Evolutionary conservation across 2,888 invertebrate genomes (phyloP).

Genomic region (Pardosa pseudoannulata): DNA sequence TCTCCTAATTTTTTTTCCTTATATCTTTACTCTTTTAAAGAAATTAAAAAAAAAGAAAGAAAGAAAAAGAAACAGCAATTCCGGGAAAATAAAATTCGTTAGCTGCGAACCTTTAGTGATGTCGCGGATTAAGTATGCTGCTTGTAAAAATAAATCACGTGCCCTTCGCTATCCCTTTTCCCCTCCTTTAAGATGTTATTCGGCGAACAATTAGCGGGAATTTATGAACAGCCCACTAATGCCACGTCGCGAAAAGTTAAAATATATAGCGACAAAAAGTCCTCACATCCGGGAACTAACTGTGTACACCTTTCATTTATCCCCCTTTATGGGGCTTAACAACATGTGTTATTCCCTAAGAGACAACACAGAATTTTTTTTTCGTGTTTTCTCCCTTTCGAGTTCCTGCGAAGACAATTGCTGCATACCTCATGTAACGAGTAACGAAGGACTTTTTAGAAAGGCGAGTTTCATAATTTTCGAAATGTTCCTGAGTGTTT

Average conservation of each 20-base stretch:
- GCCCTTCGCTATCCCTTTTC: background rate
- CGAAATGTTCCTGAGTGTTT: no score
- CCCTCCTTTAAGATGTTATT: background rate
- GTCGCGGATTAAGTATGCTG: background rate
- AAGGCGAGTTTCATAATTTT: no score
- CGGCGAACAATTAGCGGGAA: conserved; percentile 24
- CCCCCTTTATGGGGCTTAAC: background rate
- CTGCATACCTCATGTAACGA: background rate
- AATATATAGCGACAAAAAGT: background rate
- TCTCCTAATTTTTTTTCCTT: no score
- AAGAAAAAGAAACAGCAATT: no score
- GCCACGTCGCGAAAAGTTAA: background rate
- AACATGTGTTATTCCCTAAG: background rate
- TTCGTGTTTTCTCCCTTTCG: background rate
- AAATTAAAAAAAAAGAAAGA: no score
- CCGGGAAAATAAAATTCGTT: no score
- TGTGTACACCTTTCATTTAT: background rate
- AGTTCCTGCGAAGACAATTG: background rate
- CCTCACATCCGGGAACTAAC: conserved; percentile 24
- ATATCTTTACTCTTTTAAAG: no score
- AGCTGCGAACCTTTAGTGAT: no score
- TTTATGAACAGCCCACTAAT: conserved; percentile 17
- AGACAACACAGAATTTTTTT: background rate
- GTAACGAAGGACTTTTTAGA: no score
- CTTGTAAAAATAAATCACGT: background rate